Conservation (phyloP, 2,888 invertebrate species). For the Fissipunctia ypsillon region DNA sequence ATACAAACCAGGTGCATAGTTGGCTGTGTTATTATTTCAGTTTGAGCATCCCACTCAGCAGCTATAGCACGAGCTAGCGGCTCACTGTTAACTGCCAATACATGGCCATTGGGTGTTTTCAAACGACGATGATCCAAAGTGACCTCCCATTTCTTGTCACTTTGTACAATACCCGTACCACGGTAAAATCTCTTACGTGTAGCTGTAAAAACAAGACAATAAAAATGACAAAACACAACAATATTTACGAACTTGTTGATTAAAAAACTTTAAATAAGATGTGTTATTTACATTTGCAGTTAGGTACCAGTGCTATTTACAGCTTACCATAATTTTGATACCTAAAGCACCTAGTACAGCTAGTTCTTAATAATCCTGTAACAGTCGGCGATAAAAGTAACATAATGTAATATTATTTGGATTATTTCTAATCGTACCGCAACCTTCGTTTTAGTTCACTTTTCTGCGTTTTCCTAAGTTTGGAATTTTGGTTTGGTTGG, state of each 20-base stretch:
- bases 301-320: neutral
- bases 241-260: neutral
- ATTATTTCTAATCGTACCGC: neutral
- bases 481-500: too few relatives aligned
- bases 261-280: neutral
- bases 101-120: conserved; percentile 96
- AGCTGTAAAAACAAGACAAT: conserved; percentile 73
- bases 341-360: conserved; percentile 69
- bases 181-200: conserved; percentile 94
- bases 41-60: conserved; percentile 98
- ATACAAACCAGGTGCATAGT: conserved; percentile 96
- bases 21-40: conserved; percentile 93
- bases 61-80: conserved; percentile 98
- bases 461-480: too few relatives aligned
- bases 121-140: conserved; percentile 96
- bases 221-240: neutral
- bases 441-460: neutral
- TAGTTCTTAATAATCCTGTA: conserved; percentile 64
- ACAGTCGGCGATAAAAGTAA: conserved; percentile 64
- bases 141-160: conserved; percentile 94
- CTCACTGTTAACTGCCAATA: conserved; percentile 95
- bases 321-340: conserved; percentile 79
- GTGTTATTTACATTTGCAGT: neutral
- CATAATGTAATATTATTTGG: conserved; percentile 58
- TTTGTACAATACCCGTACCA: conserved; percentile 93